Evolutionary conservation across 2,797 vertebrate species (phyloP).

Genomic region (Otus scops): DNA sequence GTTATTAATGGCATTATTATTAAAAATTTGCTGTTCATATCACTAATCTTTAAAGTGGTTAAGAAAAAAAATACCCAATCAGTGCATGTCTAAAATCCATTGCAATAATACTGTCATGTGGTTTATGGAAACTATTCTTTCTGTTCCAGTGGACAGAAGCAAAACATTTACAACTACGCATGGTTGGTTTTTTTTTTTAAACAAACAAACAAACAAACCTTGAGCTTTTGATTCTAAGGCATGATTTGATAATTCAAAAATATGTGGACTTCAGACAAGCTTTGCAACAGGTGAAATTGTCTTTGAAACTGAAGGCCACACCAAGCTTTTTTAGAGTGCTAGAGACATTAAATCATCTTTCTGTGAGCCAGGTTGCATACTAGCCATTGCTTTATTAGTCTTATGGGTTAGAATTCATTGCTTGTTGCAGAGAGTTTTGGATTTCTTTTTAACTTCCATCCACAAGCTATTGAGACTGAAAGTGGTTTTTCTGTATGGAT

Average conservation of each 20-base stretch:
- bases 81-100: background rate
- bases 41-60: background rate
- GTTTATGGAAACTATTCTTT: background rate
- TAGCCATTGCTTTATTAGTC: background rate
- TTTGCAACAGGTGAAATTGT: background rate
- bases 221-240: background rate
- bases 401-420: background rate
- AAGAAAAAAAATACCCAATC: background rate
- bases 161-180: background rate
- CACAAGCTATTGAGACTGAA: background rate
- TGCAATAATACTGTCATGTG: background rate
- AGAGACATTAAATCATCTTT: background rate
- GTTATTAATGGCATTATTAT: background rate
- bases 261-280: background rate
- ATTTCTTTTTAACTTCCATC: background rate
- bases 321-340: background rate
- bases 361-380: background rate
- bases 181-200: background rate
- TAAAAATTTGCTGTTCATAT: background rate
- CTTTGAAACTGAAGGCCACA: background rate
- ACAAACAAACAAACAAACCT: background rate
- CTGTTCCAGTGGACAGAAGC: background rate
- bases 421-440: background rate
- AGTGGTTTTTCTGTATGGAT: background rate
- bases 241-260: background rate